These are phyloP conservation scores for Coelogynopora nodosa DNA, from an alignment of 2,888 invertebrate species.

Conservation along the genomic window DNA sequence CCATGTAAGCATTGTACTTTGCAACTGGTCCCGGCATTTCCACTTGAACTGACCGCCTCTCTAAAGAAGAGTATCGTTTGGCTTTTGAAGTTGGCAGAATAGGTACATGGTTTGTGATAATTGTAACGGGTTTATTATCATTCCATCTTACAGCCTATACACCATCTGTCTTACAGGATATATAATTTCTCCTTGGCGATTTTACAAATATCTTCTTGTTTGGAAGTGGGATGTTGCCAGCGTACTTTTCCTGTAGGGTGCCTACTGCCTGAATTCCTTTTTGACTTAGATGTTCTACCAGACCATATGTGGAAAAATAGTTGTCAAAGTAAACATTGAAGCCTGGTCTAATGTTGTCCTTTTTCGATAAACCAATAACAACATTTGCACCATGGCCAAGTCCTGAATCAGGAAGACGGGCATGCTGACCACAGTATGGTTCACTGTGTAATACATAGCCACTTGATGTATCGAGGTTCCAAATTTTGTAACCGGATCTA, in stretches of 20 bases:
- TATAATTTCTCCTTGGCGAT: neutral
- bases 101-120: neutral
- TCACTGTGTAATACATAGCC: neutral
- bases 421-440: neutral
- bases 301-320: neutral
- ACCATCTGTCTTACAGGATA: neutral
- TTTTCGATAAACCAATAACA: neutral
- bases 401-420: neutral
- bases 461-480: neutral
- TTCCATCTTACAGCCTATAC: neutral
- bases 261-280: neutral
- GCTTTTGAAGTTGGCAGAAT: neutral
- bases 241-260: neutral
- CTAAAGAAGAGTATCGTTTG: neutral
- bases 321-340: neutral
- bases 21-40: neutral
- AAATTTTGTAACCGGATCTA: neutral
- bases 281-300: neutral
- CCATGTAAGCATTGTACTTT: neutral
- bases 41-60: neutral
- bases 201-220: neutral
- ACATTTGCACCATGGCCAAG: neutral
- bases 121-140: neutral
- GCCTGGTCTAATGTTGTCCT: neutral
- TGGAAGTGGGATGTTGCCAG: neutral